These are phyloP conservation scores for Eurosta solidaginis DNA, from an alignment of 1,140 invertebrate species.

Conservation along the genomic window DNA sequence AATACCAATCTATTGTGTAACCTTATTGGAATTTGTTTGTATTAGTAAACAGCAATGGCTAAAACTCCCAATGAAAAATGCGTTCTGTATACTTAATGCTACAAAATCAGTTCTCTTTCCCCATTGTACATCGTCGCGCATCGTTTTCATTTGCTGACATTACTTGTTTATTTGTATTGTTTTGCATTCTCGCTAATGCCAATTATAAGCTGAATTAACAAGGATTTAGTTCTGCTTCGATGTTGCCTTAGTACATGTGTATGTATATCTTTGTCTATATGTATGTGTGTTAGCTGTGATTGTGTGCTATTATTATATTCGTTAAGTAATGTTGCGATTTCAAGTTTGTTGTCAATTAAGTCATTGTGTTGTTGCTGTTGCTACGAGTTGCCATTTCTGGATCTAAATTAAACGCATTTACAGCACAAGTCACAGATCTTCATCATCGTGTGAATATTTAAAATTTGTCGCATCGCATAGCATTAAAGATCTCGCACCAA, in stretches of 20 bases:
- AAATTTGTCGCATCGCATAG: background rate
- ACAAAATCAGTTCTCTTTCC: too few relatives aligned
- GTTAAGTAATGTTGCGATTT: background rate
- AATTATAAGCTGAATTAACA: slow-evolving; percentile 57
- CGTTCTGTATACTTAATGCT: too few relatives aligned
- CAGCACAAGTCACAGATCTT: background rate
- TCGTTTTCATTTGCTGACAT: background rate
- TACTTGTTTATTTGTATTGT: background rate
- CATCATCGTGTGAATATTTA: background rate
- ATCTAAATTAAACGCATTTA: background rate
- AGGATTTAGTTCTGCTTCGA: slow-evolving; percentile 40
- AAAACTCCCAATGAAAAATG: too few relatives aligned
- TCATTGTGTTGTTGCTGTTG: background rate
- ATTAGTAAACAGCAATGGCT: too few relatives aligned
- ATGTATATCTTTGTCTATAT: background rate
- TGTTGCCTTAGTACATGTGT: background rate
- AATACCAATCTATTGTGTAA: too few relatives aligned
- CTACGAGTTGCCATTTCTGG: background rate
- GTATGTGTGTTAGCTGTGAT: background rate
- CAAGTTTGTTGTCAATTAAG: background rate
- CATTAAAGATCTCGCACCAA: too few relatives aligned
- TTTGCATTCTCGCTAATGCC: slow-evolving; percentile 55
- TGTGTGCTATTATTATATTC: background rate
- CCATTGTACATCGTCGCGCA: too few relatives aligned
- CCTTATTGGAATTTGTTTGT: too few relatives aligned